A percentile compares a stretch with the other conserved stretches of the same genome.
These are phyloP conservation scores for Conus ventricosus DNA, from an alignment of 1,140 invertebrate species.

Conservation along the genomic window DNA sequence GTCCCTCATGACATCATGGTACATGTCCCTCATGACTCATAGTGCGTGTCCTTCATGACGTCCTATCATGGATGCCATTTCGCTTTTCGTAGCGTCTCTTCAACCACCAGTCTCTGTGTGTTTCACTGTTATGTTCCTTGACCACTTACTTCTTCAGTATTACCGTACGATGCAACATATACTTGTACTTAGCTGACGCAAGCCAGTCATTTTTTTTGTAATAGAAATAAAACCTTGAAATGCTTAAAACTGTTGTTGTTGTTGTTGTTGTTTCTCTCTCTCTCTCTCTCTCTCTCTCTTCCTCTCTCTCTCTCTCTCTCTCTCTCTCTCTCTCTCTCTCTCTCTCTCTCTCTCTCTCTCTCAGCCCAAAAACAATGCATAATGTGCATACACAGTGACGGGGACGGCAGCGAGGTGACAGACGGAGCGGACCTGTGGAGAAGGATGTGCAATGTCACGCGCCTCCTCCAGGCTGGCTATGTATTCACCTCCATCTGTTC, in stretches of 20 bases:
- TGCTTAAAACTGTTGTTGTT: background rate
- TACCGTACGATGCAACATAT: constrained; percentile 20
- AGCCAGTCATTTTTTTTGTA: constrained; percentile 34
- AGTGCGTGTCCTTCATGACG: background rate
- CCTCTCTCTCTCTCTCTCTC: background rate
- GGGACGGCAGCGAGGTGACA: too few relatives aligned
- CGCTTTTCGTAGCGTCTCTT: background rate
- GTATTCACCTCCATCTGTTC: too few relatives aligned
- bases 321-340: background rate
- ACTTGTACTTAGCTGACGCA: constrained; percentile 35
- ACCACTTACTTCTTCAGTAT: constrained; percentile 27
- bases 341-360: background rate
- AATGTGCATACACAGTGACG: too few relatives aligned
- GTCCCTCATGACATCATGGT: background rate
- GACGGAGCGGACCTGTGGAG: too few relatives aligned
- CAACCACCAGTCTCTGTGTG: background rate
- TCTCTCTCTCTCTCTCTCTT: background rate
- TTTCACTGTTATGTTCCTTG: background rate
- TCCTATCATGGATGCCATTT: background rate
- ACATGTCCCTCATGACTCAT: background rate
- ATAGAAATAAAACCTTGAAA: constrained; percentile 34
- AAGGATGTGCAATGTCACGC: too few relatives aligned
- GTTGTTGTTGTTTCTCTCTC: background rate
- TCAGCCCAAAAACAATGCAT: too few relatives aligned
- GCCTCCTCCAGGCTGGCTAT: too few relatives aligned